Conservation (phyloP, 2,113 vertebrate species). For the Oreotragus oreotragus region DNA sequence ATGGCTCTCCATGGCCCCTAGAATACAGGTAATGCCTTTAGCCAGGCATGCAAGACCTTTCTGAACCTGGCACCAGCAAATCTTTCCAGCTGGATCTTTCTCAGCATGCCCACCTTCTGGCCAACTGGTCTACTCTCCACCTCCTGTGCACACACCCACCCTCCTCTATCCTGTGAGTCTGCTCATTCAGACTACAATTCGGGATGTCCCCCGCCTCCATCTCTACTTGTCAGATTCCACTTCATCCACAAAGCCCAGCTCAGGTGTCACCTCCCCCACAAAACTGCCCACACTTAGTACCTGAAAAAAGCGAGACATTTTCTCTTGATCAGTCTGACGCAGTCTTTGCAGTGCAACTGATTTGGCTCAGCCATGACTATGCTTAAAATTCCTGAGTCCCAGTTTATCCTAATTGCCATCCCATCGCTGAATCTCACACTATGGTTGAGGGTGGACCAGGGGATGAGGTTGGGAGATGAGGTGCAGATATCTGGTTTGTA, state of each 20-base stretch:
- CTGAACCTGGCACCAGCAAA: neutral
- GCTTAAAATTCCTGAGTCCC: neutral
- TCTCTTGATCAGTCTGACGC: neutral
- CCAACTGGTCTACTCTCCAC: neutral
- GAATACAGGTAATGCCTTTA: neutral
- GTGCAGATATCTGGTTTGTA: neutral
- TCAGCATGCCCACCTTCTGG: neutral
- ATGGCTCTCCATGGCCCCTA: neutral
- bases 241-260: conserved; percentile 1
- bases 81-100: neutral
- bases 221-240: conserved; percentile 8
- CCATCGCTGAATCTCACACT: neutral
- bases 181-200: neutral
- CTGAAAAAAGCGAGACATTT: neutral
- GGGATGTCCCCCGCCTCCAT: neutral
- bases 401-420: neutral
- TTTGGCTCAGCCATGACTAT: neutral
- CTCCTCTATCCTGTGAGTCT: neutral
- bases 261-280: neutral
- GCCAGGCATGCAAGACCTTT: neutral
- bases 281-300: neutral
- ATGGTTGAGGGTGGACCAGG: neutral
- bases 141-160: neutral
- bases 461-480: neutral
- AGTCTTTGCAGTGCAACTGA: neutral